Percentiles rank a stretch among this genome's conserved stretches.
These are phyloP conservation scores for Mantis religiosa DNA, from an alignment of 2,888 invertebrate genomes.

Conservation along the genomic window DNA sequence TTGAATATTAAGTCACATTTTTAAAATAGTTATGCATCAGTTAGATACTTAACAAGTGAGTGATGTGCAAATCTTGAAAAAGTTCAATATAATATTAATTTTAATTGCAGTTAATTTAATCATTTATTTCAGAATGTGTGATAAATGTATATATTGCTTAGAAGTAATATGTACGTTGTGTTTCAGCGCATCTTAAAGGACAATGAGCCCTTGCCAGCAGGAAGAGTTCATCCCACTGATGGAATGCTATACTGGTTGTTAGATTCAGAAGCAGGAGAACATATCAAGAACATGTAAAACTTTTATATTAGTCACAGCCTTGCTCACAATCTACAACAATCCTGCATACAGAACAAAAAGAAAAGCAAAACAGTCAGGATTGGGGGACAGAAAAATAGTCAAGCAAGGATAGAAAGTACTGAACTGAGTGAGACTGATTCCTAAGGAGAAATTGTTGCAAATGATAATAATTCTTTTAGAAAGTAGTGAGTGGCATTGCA, in stretches of 20 bases:
- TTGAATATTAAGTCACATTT: too few relatives aligned
- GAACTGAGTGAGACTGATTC: not conserved
- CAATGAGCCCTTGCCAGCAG: constrained; percentile 73
- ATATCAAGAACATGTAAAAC: constrained; percentile 18
- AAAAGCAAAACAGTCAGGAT: not conserved
- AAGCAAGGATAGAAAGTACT: not conserved
- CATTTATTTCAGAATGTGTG: not conserved
- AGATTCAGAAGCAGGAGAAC: constrained; percentile 27
- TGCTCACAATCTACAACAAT: not conserved
- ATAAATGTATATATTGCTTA: not conserved
- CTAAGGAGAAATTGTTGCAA: not conserved
- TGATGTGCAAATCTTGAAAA: too few relatives aligned
- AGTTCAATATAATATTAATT: not conserved
- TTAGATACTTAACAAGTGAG: too few relatives aligned
- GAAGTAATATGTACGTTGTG: constrained; percentile 7
- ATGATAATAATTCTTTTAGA: not conserved
- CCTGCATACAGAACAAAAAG: not conserved
- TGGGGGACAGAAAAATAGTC: not conserved
- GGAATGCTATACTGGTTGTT: constrained; percentile 62
- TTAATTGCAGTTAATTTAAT: not conserved
- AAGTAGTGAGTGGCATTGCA: not conserved
- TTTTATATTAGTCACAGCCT: not conserved
- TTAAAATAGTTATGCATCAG: too few relatives aligned
- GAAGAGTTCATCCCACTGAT: constrained; percentile 62
- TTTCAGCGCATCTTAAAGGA: constrained; percentile 74